phyloP scores from a whole-genome alignment of 2,113 vertebrate genomes.

The Platanista minor region DNA sequence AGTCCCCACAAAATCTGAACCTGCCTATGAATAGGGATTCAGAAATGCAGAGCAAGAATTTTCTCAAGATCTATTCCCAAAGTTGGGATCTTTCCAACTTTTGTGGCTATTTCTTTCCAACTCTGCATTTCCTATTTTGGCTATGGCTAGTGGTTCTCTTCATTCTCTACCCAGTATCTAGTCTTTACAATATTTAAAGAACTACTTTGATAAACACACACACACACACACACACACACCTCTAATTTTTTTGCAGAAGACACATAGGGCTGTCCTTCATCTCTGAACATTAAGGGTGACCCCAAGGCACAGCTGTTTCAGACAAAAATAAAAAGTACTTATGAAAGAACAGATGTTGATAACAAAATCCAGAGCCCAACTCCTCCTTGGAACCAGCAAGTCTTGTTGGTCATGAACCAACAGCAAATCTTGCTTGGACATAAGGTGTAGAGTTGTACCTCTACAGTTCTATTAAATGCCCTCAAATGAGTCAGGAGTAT shows the following conservation, averaged over 20 bases:
- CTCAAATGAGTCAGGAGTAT: neutral
- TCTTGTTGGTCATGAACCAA: neutral
- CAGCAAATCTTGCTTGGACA: neutral
- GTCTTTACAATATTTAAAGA: neutral
- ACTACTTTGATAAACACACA: neutral
- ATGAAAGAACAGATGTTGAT: neutral
- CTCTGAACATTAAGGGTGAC: neutral
- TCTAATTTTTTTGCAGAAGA: neutral
- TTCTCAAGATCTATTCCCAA: neutral
- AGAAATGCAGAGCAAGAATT: neutral
- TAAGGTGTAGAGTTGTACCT: neutral
- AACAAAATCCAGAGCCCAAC: neutral
- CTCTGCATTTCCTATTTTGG: neutral
- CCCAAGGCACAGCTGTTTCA: neutral
- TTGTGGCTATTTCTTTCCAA: neutral
- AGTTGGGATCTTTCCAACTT: neutral
- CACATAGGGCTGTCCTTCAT: neutral
- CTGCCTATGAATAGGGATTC: neutral
- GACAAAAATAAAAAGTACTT: neutral
- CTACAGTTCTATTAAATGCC: neutral
- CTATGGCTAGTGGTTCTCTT: neutral
- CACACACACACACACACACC: neutral
- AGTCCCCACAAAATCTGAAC: neutral
- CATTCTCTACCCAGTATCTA: neutral
- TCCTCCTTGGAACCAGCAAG: neutral